Evolutionary conservation across 2,113 vertebrate species (phyloP), one percentile per base, ranked within the genome.

Genomic region (Hassar affinis): DNA sequence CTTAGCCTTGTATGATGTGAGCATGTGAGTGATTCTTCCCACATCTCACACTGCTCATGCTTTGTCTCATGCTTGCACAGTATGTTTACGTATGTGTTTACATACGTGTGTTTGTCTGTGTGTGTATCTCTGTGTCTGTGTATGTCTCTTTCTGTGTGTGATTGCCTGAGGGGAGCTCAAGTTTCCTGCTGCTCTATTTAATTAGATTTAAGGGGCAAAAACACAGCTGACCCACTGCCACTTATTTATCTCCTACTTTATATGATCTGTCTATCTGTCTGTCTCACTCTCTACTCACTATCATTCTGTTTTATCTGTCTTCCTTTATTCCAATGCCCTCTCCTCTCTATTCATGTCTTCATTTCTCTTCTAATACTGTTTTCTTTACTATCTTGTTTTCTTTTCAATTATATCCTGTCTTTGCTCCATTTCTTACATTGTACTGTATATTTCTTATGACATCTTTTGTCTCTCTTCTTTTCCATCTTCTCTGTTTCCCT

Each of bases 191-290:
- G 78, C 56, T 64, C 17, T 10, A 74, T 71, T 49, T 82, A 72
- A 85, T 85, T 71, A 57, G 80, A 78, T 64, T 35, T 62, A 62
- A 78, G 66, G 54, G 79, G 56, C 72, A 61, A 47, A 80, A 78
- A 59, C 47, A 59, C 75, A 82, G 25, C 62, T 77, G 71, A 85
- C 79, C 71, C 18, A 38, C 52, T 85, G 82, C 54, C 49, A 12
- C 11, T 69, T 5, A n/a, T 82, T 51, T 75, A 20, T n/a, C 12
- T 42, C 8, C 38, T 85, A n/a, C 57, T 88, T 85, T 82, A 78
- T 51, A 20, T 52, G 76, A 45, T 84, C 61, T 80, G 35, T 80
- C 78, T 80, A 54, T 56, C 38, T 51, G 49, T 80, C n/a, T 86
- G 33, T 66, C 49, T 54, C 7, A 9, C 59, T 20, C 30, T 56